Percentiles rank a stretch among this genome's conserved stretches.
Conservation (phyloP, 2,888 invertebrate genomes). For the Acronicta psi region DNA sequence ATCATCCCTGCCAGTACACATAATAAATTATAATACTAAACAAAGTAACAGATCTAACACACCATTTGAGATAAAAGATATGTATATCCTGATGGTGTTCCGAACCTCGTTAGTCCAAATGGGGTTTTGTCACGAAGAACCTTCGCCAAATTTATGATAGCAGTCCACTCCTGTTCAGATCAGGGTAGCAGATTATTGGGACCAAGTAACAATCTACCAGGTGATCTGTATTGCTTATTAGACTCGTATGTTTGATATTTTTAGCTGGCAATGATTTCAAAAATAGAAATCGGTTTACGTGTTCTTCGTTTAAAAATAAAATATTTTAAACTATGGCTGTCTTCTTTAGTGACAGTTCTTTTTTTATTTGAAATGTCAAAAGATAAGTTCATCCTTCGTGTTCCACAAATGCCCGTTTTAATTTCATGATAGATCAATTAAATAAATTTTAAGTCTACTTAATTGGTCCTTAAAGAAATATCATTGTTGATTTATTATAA, state of each 20-base stretch:
- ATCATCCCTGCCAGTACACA: conserved; percentile 15
- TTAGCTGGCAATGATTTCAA: background rate
- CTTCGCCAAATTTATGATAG: conserved; percentile 64
- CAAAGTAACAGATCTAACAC: conserved; percentile 49
- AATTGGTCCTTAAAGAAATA: too few relatives aligned
- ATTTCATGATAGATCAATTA: too few relatives aligned
- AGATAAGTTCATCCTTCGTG: too few relatives aligned
- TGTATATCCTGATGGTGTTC: conserved; percentile 56
- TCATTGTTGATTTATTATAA: too few relatives aligned
- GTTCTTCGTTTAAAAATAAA: too few relatives aligned
- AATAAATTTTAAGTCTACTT: too few relatives aligned
- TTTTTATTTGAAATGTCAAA: too few relatives aligned
- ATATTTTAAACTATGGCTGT: too few relatives aligned
- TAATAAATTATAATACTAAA: conserved; percentile 10
- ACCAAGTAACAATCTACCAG: conserved; percentile 41
- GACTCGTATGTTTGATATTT: conserved; percentile 9
- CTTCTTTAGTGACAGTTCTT: too few relatives aligned
- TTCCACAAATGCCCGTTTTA: too few relatives aligned
- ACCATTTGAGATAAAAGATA: conserved; percentile 65
- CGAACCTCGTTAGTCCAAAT: conserved; percentile 60
- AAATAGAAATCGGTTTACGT: background rate
- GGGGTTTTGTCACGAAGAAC: conserved; percentile 70
- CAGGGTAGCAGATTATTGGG: conserved; percentile 50
- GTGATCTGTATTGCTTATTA: conserved; percentile 45
- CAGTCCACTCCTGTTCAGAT: conserved; percentile 58